A percentile compares a stretch with the other conserved stretches of the same genome.
These are phyloP conservation scores for Bos javanicus DNA, from an alignment of 2,113 vertebrate genomes.

Conservation along the genomic window DNA sequence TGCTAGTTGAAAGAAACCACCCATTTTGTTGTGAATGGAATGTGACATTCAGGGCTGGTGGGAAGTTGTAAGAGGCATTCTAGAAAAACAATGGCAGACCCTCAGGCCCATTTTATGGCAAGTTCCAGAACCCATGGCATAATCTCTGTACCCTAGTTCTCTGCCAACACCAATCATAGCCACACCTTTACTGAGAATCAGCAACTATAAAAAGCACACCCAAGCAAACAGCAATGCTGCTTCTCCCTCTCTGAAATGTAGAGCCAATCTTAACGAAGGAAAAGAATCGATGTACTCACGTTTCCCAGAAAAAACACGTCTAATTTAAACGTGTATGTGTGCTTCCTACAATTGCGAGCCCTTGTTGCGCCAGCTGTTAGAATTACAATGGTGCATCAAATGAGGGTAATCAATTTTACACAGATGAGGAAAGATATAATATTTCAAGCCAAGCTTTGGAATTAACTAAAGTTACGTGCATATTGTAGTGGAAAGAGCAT, in stretches of 20 bases:
- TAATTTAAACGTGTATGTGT: constrained; percentile 53
- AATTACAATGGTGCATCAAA: constrained; percentile 62
- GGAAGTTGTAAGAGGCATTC: background rate
- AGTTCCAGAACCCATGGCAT: background rate
- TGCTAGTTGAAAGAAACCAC: background rate
- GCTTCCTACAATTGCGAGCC: constrained; percentile 28
- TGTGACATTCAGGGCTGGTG: background rate
- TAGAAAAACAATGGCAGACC: background rate
- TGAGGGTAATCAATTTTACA: constrained; percentile 71
- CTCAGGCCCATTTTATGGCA: background rate
- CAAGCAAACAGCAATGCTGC: background rate
- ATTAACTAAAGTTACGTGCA: constrained; percentile 72
- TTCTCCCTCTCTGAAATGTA: background rate
- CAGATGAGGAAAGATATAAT: constrained; percentile 70
- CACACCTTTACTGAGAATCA: background rate
- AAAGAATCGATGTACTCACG: background rate
- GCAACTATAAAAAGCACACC: background rate
- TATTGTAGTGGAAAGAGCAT: constrained; percentile 66
- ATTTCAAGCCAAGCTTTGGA: constrained; percentile 68
- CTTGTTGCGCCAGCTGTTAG: constrained; percentile 64
- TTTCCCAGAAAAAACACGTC: constrained; percentile 61
- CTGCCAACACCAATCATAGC: background rate
- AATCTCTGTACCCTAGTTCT: background rate
- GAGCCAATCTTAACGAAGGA: background rate
- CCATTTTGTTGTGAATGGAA: background rate